phyloP scores from a whole-genome alignment of 2,888 invertebrate species.

The Sicus ferrugineus region DNA sequence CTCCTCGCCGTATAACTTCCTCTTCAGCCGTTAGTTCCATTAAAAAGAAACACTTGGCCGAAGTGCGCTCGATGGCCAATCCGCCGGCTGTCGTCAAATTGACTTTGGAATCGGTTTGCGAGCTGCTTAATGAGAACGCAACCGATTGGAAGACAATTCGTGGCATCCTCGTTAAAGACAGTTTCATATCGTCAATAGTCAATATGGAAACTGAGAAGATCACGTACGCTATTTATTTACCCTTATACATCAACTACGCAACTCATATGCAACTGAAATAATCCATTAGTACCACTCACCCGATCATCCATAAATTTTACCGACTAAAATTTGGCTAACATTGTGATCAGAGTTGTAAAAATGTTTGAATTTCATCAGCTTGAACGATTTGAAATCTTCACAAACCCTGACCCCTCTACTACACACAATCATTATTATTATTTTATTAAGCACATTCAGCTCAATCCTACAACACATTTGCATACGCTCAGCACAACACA shows the following conservation, averaged over 20 bases:
- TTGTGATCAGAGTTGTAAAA: conserved; percentile 19
- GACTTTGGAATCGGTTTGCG: conserved; percentile 93
- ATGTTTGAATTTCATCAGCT: conserved; percentile 16
- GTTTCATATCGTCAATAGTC: conserved; percentile 93
- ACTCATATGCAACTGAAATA: conserved; percentile 26
- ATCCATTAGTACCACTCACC: conserved; percentile 14
- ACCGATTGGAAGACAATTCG: conserved; percentile 94
- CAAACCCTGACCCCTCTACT: background rate
- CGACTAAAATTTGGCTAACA: conserved; percentile 19
- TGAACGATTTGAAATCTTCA: background rate
- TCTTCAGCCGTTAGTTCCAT: conserved; percentile 88
- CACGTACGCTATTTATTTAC: conserved; percentile 70
- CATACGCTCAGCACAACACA: conserved; percentile 30
- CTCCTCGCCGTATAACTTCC: conserved; percentile 17
- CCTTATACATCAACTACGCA: conserved; percentile 30
- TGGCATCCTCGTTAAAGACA: conserved; percentile 91
- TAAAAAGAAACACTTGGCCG: conserved; percentile 95
- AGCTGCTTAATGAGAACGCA: conserved; percentile 88
- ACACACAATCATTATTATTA: conserved; percentile 2
- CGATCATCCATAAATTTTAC: background rate
- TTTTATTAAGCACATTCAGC: conserved; percentile 19
- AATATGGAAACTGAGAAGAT: conserved; percentile 93
- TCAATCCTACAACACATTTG: conserved; percentile 20
- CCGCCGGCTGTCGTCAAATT: conserved; percentile 92
- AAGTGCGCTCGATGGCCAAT: conserved; percentile 93